Base-by-base conservation (phyloP, 2,797 vertebrate species). In the Schizopygopsis pylzovi region DNA sequence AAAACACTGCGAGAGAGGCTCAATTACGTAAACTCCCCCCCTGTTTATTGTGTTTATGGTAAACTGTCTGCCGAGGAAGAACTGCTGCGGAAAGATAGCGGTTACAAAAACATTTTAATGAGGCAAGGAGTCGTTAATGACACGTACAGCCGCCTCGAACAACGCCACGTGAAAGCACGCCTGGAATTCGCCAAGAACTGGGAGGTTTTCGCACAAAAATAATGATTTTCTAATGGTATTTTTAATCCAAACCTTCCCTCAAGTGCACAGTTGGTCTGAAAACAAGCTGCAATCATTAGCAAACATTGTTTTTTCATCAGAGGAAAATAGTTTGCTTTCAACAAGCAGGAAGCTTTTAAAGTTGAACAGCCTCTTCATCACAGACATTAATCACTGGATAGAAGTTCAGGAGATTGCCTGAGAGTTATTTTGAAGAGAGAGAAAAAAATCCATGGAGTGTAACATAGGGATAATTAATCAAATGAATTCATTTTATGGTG, bases 41-140 rank as follows among this genome's bases (percentile, higher is more conserved):
- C 82, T 68, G 10, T 89, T 90, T 81, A 84, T 84, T 79, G 85
- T 76, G 86, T 91, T 78, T 75, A 80, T 37, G 56, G 56, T 13
- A 84, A 91, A 90, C 87, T 82, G 89, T 89, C 87, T 59, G 85
- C 61, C 20, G 88, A 93, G 93, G 93, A 94, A 95, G 92, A 94
- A 89, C 91, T 94, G 92, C 8, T 8, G 54, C 85, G 87, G 85
- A 88, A 87, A 92, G 93, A 94, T 94, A 94, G 89, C 85, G 87
- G 72, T 20, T 79, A 83, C 91, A 93, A 91, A 94, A 94, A 90
- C 86, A 68, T 25, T 83, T 83, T 87, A 83, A 79, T 63, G 65
- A 87, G 67, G 85, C 56, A 68, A 79, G n/a, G 67, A 87, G 65
- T 68, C 71, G 70, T 41, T 81, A 83, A 85, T 65, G 41, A 82